Evolutionary conservation across 2,113 vertebrate genomes (phyloP).

Genomic region (Cebus imitator): DNA sequence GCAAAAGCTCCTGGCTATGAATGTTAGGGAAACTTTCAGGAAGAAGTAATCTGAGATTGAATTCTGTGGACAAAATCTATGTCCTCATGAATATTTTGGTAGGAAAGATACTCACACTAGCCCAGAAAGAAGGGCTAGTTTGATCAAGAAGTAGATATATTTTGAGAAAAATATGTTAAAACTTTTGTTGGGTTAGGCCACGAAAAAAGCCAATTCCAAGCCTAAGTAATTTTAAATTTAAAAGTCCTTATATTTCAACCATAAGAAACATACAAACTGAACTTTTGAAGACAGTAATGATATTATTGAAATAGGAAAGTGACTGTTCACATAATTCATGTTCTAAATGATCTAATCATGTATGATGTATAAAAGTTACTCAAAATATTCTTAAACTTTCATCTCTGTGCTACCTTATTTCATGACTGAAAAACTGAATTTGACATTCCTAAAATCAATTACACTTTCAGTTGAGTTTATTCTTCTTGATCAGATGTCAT

Average conservation of each 20-base stretch:
- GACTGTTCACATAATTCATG: not conserved
- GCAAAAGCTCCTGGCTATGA: not conserved
- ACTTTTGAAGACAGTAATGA: not conserved
- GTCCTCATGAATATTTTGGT: not conserved
- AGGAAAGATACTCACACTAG: not conserved
- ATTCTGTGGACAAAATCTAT: not conserved
- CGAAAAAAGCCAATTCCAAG: not conserved
- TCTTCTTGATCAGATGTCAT: constrained; percentile 19
- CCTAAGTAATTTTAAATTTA: not conserved
- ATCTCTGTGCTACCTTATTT: constrained; percentile 10
- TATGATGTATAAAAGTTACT: not conserved
- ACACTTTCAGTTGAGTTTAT: not conserved
- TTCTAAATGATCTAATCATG: not conserved
- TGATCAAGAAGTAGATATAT: not conserved
- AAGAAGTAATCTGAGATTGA: not conserved
- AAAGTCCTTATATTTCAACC: not conserved
- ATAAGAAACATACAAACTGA: not conserved
- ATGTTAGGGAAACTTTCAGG: not conserved
- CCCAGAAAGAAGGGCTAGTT: not conserved
- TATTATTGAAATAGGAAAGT: constrained; percentile 36
- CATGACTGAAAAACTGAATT: not conserved
- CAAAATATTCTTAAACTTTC: constrained; percentile 43
- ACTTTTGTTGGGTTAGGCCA: not conserved
- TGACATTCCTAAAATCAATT: constrained; percentile 35
- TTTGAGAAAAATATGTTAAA: not conserved